These are phyloP conservation scores for Danio albolineatus DNA, from an alignment of 2,797 vertebrate genomes.

Conservation along the genomic window DNA sequence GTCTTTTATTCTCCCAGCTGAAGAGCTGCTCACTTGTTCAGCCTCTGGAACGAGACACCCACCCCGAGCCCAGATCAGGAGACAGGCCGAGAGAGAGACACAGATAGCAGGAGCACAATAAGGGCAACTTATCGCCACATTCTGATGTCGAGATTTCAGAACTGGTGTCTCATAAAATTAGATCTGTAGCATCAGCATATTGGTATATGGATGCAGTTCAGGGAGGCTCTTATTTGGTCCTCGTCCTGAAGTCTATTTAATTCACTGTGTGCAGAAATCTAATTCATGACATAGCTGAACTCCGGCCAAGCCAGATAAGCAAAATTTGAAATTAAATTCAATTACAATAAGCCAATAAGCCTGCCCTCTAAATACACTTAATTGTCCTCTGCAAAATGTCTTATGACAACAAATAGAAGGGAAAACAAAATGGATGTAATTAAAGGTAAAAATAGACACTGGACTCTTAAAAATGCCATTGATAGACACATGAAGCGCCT, in stretches of 20 bases:
- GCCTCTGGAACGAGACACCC: slow-evolving; percentile 47
- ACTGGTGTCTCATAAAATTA: slow-evolving; percentile 18
- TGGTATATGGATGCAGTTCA: background rate
- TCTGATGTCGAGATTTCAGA: slow-evolving; percentile 7
- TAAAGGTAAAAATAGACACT: background rate
- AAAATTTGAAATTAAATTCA: slow-evolving; percentile 44
- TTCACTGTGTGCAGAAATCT: slow-evolving; percentile 9
- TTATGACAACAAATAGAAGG: slow-evolving; percentile 17
- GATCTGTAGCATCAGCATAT: slow-evolving; percentile 4
- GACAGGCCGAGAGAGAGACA: slow-evolving; percentile 20
- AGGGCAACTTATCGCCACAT: slow-evolving; percentile 1
- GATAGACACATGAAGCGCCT: too few relatives aligned
- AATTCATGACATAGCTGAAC: slow-evolving; percentile 30
- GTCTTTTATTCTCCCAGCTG: slow-evolving; percentile 61
- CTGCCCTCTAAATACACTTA: background rate
- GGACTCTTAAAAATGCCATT: background rate
- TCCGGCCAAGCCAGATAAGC: slow-evolving; percentile 29
- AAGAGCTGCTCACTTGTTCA: slow-evolving; percentile 56
- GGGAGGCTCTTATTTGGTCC: background rate
- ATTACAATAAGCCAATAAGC: slow-evolving; percentile 50
- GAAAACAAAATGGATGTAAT: slow-evolving; percentile 58
- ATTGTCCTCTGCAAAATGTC: slow-evolving; percentile 12
- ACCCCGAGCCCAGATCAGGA: slow-evolving; percentile 33
- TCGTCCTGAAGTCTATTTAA: background rate
- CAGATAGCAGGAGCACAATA: slow-evolving; percentile 5